Evolutionary conservation across 2,888 invertebrate genomes (phyloP).

Genomic region (Apotomis turbidana): DNA sequence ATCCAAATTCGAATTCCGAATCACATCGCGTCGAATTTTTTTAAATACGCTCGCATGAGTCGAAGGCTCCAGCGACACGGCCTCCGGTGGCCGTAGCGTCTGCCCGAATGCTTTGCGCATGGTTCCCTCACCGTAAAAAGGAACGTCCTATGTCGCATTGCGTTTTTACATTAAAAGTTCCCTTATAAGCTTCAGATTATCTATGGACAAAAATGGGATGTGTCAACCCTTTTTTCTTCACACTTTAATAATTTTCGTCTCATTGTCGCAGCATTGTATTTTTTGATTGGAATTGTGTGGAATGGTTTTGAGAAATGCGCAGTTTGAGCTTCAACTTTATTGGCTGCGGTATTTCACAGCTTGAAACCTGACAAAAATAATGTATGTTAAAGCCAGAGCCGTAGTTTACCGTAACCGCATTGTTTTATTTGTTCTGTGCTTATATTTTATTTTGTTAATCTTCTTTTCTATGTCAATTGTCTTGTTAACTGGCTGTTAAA

Average conservation of each 20-base stretch:
- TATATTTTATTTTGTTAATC: too few species aligned
- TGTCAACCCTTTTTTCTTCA: conserved; percentile 20
- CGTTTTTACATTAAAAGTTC: conserved; percentile 70
- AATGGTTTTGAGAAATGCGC: conserved; percentile 19
- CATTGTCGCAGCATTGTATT: conserved; percentile 11
- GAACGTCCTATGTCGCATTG: conserved; percentile 81
- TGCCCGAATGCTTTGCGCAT: conserved; percentile 79
- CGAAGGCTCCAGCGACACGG: conserved; percentile 44
- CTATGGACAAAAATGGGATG: conserved; percentile 20
- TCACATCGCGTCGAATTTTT: conserved; percentile 40
- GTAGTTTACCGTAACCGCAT: neutral
- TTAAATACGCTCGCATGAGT: conserved; percentile 45
- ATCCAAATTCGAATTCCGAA: conserved; percentile 26
- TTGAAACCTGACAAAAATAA: conserved; percentile 29
- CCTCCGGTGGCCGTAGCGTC: conserved; percentile 46
- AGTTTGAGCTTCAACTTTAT: conserved; percentile 23
- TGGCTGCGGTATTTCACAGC: conserved; percentile 34
- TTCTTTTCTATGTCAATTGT: too few species aligned
- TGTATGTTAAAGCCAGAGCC: neutral
- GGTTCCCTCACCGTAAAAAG: conserved; percentile 58
- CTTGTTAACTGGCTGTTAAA: too few species aligned
- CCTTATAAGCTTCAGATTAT: conserved; percentile 52
- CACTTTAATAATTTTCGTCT: conserved; percentile 27
- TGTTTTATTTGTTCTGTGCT: neutral
- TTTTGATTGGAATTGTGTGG: conserved; percentile 27